A percentile compares a stretch with the other conserved stretches of the same genome.
Evolutionary conservation across 2,113 vertebrate species (phyloP).

Genomic region (Choloepus hoffmanni): DNA sequence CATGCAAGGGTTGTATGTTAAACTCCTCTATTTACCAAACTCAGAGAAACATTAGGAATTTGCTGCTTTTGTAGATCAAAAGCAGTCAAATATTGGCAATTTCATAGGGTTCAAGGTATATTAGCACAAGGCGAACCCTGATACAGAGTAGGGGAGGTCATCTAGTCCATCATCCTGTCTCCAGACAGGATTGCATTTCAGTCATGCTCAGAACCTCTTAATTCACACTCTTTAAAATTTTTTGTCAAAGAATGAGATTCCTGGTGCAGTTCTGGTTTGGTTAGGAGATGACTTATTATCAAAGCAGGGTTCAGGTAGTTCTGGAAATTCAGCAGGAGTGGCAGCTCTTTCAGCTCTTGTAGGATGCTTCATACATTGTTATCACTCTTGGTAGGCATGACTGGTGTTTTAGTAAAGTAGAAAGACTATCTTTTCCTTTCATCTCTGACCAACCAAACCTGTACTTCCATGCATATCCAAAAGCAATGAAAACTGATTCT

Average conservation of each 20-base stretch:
- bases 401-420: not conserved
- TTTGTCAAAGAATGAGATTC: slow-evolving; percentile 17
- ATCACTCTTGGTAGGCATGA: not conserved
- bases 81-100: not conserved
- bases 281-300: not conserved
- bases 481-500: not conserved
- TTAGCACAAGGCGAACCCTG: not conserved
- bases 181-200: not conserved
- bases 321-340: not conserved
- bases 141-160: not conserved
- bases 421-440: not conserved
- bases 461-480: not conserved
- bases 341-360: not conserved
- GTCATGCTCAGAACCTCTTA: not conserved
- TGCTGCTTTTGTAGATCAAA: slow-evolving; percentile 20
- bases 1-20: not conserved
- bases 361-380: not conserved
- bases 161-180: not conserved
- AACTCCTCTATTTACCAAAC: slow-evolving; percentile 26
- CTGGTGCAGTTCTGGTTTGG: not conserved
- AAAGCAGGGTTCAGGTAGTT: not conserved
- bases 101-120: not conserved
- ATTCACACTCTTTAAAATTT: not conserved
- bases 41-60: not conserved
- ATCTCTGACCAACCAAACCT: not conserved